Evolutionary conservation across 2,113 vertebrate species (phyloP), one percentile per base, ranked within the genome.

Genomic region (Tylochromis polylepis): DNA sequence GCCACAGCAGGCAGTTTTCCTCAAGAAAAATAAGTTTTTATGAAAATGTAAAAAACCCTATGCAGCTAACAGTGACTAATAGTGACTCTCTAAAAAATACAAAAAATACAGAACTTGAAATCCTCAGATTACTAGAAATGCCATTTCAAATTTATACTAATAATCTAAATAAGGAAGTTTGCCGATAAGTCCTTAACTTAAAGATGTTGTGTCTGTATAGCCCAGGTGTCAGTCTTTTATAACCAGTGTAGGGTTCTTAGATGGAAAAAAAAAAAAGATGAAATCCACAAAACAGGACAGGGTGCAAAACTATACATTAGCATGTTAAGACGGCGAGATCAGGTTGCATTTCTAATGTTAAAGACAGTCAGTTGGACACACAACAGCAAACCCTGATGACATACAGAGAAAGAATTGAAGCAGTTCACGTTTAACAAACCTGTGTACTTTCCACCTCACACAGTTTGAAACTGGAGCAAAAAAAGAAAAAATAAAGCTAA

Each of bases 201-300:
- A 43, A 43, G 0, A 70, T 46, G n/a, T 5, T 70, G 65, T 70
- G 27, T 43, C 36, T 43, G 36, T 16, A 27, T 10, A 43, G 1
- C n/a, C 8, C 5, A 43, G 38, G 38, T 72, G 22, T 15, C 49
- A 43, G 51, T 77, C 38, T 72, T 72, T 72, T 46, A 46, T 46
- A 72, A 27, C 41, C 70, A 77, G 70, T 51, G 16, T 77, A 20
- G 16, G 16, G 43, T 2, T 75, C 38, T 16, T 72, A 43, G 14
- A 43, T 46, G 38, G 14, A 75, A 43, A 49, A 0, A 0, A 0
- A 6, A 8, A 46, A 27, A 72, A 49, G 3, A 75, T 31, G 51
- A 77, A 77, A 49, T 8, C 43, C 70, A 31, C 70, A 77, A 10
- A 77, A 77, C 16, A 20, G 16, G 70, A 77, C 16, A 51, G 6